Base-by-base conservation (phyloP, 1,140 invertebrate genomes). In the Cheumatopsyche charites region DNA sequence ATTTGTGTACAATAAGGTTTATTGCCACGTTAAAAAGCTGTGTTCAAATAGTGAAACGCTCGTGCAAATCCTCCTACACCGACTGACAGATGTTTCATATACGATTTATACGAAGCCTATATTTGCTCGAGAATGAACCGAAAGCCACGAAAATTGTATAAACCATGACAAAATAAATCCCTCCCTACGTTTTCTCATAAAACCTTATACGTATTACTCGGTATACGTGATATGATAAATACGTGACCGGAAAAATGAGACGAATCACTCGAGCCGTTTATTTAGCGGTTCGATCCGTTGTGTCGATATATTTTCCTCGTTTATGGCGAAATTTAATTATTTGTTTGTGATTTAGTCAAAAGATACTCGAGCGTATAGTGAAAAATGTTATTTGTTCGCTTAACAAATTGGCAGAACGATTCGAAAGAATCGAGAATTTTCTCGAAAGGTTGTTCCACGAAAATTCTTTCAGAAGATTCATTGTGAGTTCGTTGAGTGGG, bases 91-190 rank as follows among this genome's bases (percentile, higher is more conserved):
- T 36, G 9, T 36, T 9, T 13, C 19, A 15, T 9, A 52, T 52
- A 52, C n/a, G n/a, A n/a, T n/a, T 52, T 17, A 52, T 52, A 52
- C 47, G 47, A n/a, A 45, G 47, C 5, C n/a, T 52, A 52, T 52
- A 52, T 52, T 52, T 52, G 47, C 47, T 15, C 1, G 19, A 36
- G 29, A 9, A 36, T 4, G 29, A 36, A 36, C 29, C 29, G 29
- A 36, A 36, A 17, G 19, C 47, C 47, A 17, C 47, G 47, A 52
- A 52, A 52, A 52, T 52, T 52, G 47, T 52, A 52, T 52, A 7
- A 52, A 52, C 47, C 47, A 52, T 17, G 47, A 52, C 47, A 52
- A 52, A 52, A 52, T 52, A 52, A 52, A 52, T 52, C 47, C 47
- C 7, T 19, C 43, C 41, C 41, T 13, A 42, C 41, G 13, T 13